Base-by-base conservation (phyloP, 2,888 invertebrate species). In the Temnothorax rugatulus region DNA sequence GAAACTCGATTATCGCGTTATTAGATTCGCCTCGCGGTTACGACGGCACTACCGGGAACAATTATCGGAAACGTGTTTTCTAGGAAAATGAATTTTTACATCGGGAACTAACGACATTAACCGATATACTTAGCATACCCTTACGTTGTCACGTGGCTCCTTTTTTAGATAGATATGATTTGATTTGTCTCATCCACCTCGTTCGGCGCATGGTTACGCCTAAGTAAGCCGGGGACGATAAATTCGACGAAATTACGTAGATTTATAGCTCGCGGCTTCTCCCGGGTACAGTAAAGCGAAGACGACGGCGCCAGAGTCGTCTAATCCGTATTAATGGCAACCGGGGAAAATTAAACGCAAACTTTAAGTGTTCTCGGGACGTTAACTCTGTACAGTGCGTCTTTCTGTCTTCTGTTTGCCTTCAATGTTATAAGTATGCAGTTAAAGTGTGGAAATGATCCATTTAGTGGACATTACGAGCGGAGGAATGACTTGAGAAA, bases 61-160 rank as follows among this genome's bases (percentile, higher is more conserved):
- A 81, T 81, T 81, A 81, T 81, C 73, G 79, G 73, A 25, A 73
- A 81, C 59, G 57, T 71, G 47, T 79, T 79, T 81, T 73, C 73
- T 13, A 38, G 73, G 18, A 71, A 81, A 81, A 47, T 81, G 59
- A 68, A 81, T 81, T 81, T 81, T 81, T 73, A 47, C 47, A 11
- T 61, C 73, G 59, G 13, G 18, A 25, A 59, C 59, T 71, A 71
- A 81, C 47, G 25, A 81, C 15, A 18, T 81, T 81, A 81, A 50
- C 21, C 59, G 47, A 38, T 71, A 52, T 68, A 68, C 44, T 77
- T 81, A 71, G 71, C 73, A 61, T 71, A 29, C 57, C 8, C 73
- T 59, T 59, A 25, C 59, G 52, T 59, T 25, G 47, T 47, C 21
- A 50, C 59, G 5, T 50, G 4, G 38, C 5, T 57, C 59, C 47